Evolutionary conservation across 2,797 vertebrate species (phyloP), one percentile per base, ranked within the genome.

Genomic region (Microhierax caerulescens): DNA sequence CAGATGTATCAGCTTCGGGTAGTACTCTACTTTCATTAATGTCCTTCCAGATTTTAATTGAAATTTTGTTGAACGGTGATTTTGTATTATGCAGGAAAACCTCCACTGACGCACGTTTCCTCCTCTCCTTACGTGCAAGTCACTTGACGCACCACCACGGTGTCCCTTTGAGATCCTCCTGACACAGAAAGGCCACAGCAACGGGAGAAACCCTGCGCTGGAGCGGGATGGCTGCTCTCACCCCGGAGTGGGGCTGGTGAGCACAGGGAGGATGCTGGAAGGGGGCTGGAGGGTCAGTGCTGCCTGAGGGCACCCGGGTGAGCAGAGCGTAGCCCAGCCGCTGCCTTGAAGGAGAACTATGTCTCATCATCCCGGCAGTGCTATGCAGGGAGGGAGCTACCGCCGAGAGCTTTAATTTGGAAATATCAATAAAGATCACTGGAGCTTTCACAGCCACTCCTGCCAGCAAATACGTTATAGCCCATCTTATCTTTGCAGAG

Each of bases 391-490:
- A 70, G 23, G 12, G 36, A 12, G 19, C 8, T 20, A 43, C 50
- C 2, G 50, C 57, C 1, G 0, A n/a, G 27, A 43, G 56, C 28
- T 61, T 78, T 37, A 24, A 41, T 81, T 57, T 34, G 43, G n/a
- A 63, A 54, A 63, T 34, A 56, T 16, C 57, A 47, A 3, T 59
- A 12, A 47, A 39, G 37, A 32, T 47, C 57, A 21, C 15, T 5
- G 34, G 37, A 36, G 64, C 64, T 64, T 59, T 24, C 70, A 21
- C 34, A 53, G 43, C 30, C 1, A 6, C 45, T 64, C 64, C 30
- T 12, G 36, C 37, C 70, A 57, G 70, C 0, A 0, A 74, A 43
- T 0, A 1, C 0, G 2, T 36, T 36, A 61, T 36, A 61, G 28
- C 37, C 17, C 5, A 3, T 11, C 64, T 15, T 23, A 41, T 23